These are phyloP conservation scores for Griposia aprilina DNA, from an alignment of 2,888 invertebrate species.

Conservation along the genomic window DNA sequence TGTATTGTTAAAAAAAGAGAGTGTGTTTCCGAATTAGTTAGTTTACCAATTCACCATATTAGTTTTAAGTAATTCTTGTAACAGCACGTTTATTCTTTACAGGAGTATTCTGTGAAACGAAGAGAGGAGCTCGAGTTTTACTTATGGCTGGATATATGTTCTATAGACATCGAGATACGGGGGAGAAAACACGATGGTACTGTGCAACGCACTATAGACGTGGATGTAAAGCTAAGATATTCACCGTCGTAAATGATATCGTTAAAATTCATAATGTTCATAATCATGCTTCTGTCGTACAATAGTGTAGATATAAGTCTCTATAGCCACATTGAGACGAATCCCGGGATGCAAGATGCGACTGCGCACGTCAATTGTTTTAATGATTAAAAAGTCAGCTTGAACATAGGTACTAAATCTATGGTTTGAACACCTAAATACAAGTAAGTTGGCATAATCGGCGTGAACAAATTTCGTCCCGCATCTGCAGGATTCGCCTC, in stretches of 20 bases:
- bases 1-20: not conserved
- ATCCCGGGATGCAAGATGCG: not conserved
- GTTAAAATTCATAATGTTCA: constrained; percentile 16
- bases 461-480: not conserved
- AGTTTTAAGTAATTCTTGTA: not conserved
- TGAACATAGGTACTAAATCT: no score
- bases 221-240: constrained; percentile 28
- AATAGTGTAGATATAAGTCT: not conserved
- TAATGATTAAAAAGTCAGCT: not conserved
- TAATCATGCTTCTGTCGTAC: constrained; percentile 17
- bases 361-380: not conserved
- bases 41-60: not conserved
- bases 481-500: not conserved
- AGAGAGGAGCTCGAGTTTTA: constrained; percentile 34
- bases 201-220: constrained; percentile 37
- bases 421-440: not conserved
- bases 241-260: not conserved
- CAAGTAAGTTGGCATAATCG: not conserved
- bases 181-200: constrained; percentile 32
- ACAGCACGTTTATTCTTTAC: constrained; percentile 2
- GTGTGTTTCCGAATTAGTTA: not conserved
- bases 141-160: constrained; percentile 26
- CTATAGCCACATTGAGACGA: no score
- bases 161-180: constrained; percentile 29
- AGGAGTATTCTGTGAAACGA: constrained; percentile 21